phyloP scores from a whole-genome alignment of 2,888 invertebrate genomes.

The Heliconius ethilla region DNA sequence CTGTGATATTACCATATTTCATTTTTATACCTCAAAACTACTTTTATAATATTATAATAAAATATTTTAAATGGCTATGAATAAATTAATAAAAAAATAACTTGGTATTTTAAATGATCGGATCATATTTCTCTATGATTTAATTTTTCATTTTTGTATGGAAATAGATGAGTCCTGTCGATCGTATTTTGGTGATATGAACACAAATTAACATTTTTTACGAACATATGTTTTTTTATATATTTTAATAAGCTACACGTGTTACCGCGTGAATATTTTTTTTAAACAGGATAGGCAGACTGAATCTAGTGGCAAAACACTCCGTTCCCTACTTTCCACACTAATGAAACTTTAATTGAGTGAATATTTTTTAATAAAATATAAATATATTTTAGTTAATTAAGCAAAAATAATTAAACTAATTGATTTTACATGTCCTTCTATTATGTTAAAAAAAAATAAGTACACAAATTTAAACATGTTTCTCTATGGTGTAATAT shows the following conservation, averaged over 20 bases:
- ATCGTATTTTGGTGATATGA: background rate
- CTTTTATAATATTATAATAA: slow-evolving; percentile 15
- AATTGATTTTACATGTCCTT: background rate
- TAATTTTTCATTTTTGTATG: background rate
- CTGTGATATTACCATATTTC: slow-evolving; percentile 16
- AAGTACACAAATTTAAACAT: too few species aligned
- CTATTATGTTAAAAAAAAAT: too few species aligned
- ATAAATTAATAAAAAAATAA: slow-evolving; percentile 21
- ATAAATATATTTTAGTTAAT: background rate
- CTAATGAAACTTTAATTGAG: background rate
- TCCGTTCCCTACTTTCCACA: too few species aligned
- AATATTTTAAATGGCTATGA: slow-evolving; percentile 21
- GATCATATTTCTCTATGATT: slow-evolving; percentile 13
- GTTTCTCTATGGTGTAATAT: too few species aligned
- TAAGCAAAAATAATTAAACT: background rate
- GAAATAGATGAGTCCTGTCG: background rate
- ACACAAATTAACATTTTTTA: background rate
- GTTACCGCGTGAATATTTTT: too few species aligned
- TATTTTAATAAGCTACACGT: too few species aligned
- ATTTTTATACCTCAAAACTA: slow-evolving; percentile 2
- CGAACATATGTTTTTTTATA: too few species aligned
- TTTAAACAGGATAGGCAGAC: too few species aligned
- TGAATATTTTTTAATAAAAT: background rate
- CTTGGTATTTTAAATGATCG: slow-evolving; percentile 17
- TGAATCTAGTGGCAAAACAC: too few species aligned